phyloP scores from a whole-genome alignment of 2,113 vertebrate species.

The Psettodes erumei region DNA sequence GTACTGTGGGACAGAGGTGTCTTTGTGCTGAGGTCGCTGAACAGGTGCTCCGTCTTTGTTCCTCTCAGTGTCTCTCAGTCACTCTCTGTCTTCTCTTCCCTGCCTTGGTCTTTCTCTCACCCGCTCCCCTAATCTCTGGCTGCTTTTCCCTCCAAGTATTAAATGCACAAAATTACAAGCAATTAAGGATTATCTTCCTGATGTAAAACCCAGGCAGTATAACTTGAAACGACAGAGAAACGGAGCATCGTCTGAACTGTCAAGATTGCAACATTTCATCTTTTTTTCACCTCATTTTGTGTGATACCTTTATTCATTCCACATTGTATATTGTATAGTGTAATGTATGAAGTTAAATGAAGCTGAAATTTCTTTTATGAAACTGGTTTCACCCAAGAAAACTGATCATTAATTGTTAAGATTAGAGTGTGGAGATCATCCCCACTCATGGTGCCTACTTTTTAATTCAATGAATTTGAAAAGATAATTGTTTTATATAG shows the following conservation, averaged over 20 bases:
- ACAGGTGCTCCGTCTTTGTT: conserved; percentile 79
- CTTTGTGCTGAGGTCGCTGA: conserved; percentile 80
- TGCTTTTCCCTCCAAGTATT: conserved; percentile 2
- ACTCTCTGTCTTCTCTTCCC: conserved; percentile 41
- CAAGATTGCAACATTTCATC: background rate
- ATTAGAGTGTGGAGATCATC: too few relatives aligned
- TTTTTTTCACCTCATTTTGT: background rate
- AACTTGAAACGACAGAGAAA: background rate
- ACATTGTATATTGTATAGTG: too few relatives aligned
- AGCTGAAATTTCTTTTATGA: too few relatives aligned
- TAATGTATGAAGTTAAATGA: too few relatives aligned
- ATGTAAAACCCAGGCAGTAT: background rate
- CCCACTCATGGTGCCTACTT: too few relatives aligned
- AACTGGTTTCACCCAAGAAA: too few relatives aligned
- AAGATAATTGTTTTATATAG: too few relatives aligned
- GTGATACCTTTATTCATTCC: background rate
- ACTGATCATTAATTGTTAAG: too few relatives aligned
- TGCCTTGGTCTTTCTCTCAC: background rate
- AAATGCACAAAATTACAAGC: background rate
- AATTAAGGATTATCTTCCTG: background rate
- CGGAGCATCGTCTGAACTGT: background rate
- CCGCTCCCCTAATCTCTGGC: background rate
- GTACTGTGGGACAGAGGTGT: conserved; percentile 78
- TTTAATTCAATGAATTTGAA: too few relatives aligned
- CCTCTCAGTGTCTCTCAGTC: conserved; percentile 45